Evolutionary conservation across 2,113 vertebrate genomes (phyloP).

Genomic region (Eonycteris spelaea): DNA sequence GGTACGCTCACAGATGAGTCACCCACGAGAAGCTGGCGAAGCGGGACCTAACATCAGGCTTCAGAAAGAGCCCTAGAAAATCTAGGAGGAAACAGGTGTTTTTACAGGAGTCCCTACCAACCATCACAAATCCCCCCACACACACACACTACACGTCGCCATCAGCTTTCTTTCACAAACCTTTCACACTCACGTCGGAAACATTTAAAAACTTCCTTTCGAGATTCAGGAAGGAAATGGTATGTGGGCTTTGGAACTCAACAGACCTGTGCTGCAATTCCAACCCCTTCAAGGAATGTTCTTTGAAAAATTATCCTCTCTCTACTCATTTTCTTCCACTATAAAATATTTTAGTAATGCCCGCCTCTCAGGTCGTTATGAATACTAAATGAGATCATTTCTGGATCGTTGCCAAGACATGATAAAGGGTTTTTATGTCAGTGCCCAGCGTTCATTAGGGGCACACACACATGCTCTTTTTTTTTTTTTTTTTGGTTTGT

Average conservation of each 20-base stretch:
- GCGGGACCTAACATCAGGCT: background rate
- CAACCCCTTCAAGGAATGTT: background rate
- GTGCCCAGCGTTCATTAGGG: background rate
- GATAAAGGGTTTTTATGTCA: background rate
- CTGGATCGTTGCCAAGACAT: background rate
- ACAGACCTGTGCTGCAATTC: background rate
- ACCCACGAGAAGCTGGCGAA: background rate
- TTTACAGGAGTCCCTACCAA: background rate
- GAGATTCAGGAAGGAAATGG: background rate
- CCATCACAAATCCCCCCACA: background rate
- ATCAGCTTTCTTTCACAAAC: background rate
- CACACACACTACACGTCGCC: background rate
- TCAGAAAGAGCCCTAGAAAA: background rate
- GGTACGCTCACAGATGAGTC: background rate
- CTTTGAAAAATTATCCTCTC: slow-evolving; percentile 4
- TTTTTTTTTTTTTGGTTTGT: background rate
- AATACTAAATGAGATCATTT: background rate
- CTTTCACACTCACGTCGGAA: background rate
- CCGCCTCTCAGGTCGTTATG: background rate
- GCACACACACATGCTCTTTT: background rate
- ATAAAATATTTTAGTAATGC: background rate
- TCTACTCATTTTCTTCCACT: background rate
- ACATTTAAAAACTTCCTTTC: background rate
- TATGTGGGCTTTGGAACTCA: background rate
- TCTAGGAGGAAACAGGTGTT: background rate